Percentiles rank a stretch among this genome's conserved stretches.
Conservation (phyloP, 2,888 invertebrate genomes). For the Eupithecia pulchellata region DNA sequence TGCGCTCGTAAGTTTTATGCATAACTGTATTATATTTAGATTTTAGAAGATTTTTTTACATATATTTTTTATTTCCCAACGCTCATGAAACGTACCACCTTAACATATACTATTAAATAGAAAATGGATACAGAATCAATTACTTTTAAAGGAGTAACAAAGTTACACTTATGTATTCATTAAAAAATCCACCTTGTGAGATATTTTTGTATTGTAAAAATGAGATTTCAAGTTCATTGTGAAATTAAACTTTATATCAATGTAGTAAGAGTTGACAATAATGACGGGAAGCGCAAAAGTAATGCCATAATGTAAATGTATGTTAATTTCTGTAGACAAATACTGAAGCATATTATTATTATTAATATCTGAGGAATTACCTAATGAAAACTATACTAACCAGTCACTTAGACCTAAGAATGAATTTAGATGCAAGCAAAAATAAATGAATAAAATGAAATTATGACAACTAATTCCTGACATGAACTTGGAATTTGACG, state of each 20-base stretch:
- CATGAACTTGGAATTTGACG: too few species aligned
- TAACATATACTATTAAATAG: background rate
- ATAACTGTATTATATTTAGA: background rate
- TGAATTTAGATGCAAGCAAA: too few species aligned
- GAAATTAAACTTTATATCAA: background rate
- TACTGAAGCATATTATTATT: too few species aligned
- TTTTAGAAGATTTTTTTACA: background rate
- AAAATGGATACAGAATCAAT: background rate
- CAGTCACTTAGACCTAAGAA: too few species aligned
- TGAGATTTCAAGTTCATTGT: background rate
- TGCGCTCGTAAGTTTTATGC: too few species aligned
- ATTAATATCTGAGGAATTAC: too few species aligned
- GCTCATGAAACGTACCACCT: background rate
- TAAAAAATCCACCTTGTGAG: background rate
- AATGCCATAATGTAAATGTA: too few species aligned
- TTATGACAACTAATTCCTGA: too few species aligned
- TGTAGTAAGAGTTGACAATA: background rate
- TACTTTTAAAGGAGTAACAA: background rate
- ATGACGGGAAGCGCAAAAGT: too few species aligned
- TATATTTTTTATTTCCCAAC: background rate
- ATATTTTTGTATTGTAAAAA: background rate
- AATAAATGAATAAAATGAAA: too few species aligned
- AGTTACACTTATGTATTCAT: background rate
- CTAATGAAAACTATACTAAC: too few species aligned
- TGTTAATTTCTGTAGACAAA: too few species aligned